Evolutionary conservation across 2,113 vertebrate species (phyloP).

Genomic region (Capricornis sumatraensis): DNA sequence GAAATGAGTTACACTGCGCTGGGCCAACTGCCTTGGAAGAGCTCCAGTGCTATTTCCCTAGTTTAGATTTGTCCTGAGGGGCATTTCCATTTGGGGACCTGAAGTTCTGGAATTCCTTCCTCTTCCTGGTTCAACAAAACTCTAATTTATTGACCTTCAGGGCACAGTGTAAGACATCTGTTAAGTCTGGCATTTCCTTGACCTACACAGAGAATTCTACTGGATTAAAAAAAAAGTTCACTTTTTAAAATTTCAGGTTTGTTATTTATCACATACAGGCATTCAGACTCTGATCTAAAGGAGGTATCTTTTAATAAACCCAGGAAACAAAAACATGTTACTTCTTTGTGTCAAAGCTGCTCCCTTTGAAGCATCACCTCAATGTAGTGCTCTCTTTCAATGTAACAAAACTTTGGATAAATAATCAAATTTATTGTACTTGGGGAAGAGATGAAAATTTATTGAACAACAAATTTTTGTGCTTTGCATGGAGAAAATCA

Average conservation of each 20-base stretch:
- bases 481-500: not conserved
- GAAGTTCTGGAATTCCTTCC: constrained; percentile 73
- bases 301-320: not conserved
- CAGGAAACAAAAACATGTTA: not conserved
- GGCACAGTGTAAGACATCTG: constrained; percentile 67
- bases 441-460: not conserved
- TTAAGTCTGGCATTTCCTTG: constrained; percentile 63
- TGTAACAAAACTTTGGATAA: constrained; percentile 7
- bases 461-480: not conserved
- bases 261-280: not conserved
- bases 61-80: constrained; percentile 73
- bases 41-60: constrained; percentile 66
- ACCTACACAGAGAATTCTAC: constrained; percentile 54
- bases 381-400: not conserved
- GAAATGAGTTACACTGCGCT: constrained; percentile 65
- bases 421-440: not conserved
- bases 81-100: constrained; percentile 71
- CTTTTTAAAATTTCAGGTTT: constrained; percentile 8
- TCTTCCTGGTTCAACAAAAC: constrained; percentile 74
- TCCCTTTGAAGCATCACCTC: not conserved
- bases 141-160: constrained; percentile 67
- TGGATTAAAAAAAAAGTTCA: not conserved
- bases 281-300: not conserved
- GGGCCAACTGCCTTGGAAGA: constrained; percentile 66
- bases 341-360: not conserved